Evolutionary conservation across 2,888 invertebrate species (phyloP), one percentile per base, ranked within the genome.

Genomic region (Piscicola geometra): DNA sequence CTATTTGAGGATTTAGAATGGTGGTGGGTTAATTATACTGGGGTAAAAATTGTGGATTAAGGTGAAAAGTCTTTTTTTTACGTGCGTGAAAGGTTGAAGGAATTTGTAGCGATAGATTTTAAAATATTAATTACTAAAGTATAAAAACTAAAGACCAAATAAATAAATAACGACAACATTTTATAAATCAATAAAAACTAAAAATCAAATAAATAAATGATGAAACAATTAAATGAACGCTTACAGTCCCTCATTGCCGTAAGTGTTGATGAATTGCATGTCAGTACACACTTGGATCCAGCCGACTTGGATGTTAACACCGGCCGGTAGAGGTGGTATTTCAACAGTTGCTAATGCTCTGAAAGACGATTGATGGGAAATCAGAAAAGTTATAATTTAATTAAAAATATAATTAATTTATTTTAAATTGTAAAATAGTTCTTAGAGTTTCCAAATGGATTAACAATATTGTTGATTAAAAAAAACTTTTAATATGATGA

Each of bases 251-350:
- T 84, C 83, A 52, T 82, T 80, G 28, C 84, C 83, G 76, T 86
- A 86, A 0, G 83, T 82, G 77, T 86, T 86, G 76, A 83, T 82
- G 79, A 86, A 86, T 73, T 81, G 82, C 85, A 86, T 85, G 69
- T 83, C 82, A 5, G 83, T 83, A 78, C 86, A 86, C 0, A 85
- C 83, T 76, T 86, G 86, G 21, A 86, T 85, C 85, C 85, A 86
- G 5, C 86, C 86, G 18, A 86, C 81, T 79, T 85, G 84, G 81
- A 84, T 83, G 30, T 79, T 81, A 75, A 83, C 83, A 18, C 81
- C 80, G 50, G 82, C 82, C 12, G 78, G 77, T 30, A 85, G 80
- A 0, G 83, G 83, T 1, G 85, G 83, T 78, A 85, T 82, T 78
- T 83, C 83, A n/a, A 85, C 79, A 15, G 82, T 82, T 21, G 84